A percentile compares a stretch with the other conserved stretches of the same genome.
Evolutionary conservation across 2,113 vertebrate species (phyloP).

Genomic region (Pantherophis guttatus): DNA sequence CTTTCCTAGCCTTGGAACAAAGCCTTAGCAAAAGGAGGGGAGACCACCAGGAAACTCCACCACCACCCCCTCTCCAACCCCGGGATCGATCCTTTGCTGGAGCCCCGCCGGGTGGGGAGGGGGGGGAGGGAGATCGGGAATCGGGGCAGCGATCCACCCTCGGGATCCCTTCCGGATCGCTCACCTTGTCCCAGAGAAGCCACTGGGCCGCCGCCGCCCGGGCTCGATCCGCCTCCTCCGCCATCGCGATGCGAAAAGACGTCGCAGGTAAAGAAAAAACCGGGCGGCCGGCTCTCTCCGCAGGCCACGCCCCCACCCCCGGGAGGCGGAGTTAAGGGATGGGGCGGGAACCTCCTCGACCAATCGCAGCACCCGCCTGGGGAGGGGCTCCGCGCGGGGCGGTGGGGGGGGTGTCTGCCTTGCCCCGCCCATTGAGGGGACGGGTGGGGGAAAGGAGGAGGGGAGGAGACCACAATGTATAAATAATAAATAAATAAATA

Average conservation of each 20-base stretch:
- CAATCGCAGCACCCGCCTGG: neutral
- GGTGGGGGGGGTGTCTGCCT: too few species aligned
- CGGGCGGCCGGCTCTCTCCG: neutral
- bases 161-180: neutral
- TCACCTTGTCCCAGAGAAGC: conserved; percentile 85
- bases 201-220: conserved; percentile 74
- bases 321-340: neutral
- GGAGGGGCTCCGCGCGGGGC: too few species aligned
- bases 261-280: neutral
- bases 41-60: neutral
- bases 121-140: neutral
- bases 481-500: too few species aligned
- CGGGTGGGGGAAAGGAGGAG: too few species aligned
- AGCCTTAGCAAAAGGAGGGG: neutral
- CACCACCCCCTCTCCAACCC: too few species aligned
- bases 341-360: neutral
- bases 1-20: neutral
- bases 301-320: neutral
- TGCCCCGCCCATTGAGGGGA: too few species aligned
- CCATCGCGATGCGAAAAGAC: neutral
- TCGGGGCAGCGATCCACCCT: too few species aligned
- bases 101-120: neutral
- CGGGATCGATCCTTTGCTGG: too few species aligned
- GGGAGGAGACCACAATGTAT: too few species aligned
- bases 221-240: conserved; percentile 51